These are phyloP conservation scores for Gymnosoma rotundatum DNA, from an alignment of 2,888 invertebrate species.

Conservation along the genomic window DNA sequence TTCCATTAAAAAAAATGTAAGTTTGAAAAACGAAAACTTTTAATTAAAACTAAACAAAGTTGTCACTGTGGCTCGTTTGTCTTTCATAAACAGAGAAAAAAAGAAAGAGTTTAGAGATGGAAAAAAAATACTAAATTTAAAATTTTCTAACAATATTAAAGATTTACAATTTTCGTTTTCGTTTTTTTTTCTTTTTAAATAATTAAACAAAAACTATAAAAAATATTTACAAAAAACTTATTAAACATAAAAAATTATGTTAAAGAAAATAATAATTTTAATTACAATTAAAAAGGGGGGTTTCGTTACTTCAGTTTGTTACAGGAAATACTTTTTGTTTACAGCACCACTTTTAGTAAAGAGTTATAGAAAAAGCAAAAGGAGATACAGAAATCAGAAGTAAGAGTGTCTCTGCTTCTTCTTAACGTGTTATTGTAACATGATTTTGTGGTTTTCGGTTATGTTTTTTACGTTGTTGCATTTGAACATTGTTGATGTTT, in stretches of 20 bases:
- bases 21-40: conserved; percentile 29
- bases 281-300: conserved; percentile 32
- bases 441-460: conserved; percentile 80
- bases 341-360: conserved; percentile 57
- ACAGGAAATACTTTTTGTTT: conserved; percentile 64
- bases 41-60: conserved; percentile 41
- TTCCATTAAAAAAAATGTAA: neutral
- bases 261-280: conserved; percentile 17
- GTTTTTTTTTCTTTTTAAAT: neutral
- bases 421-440: conserved; percentile 58
- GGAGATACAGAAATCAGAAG: neutral
- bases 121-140: conserved; percentile 9
- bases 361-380: neutral
- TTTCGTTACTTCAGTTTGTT: conserved; percentile 19
- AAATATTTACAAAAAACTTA: conserved; percentile 50
- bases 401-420: neutral
- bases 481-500: conserved; percentile 77
- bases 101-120: too few species aligned
- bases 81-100: conserved; percentile 38
- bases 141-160: conserved; percentile 25
- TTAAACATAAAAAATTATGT: conserved; percentile 8
- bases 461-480: conserved; percentile 80
- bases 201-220: conserved; percentile 27
- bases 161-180: conserved; percentile 37
- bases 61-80: conserved; percentile 69